Conservation (phyloP, 1,140 invertebrate species). For the Cyrtorhinus lividipennis region DNA sequence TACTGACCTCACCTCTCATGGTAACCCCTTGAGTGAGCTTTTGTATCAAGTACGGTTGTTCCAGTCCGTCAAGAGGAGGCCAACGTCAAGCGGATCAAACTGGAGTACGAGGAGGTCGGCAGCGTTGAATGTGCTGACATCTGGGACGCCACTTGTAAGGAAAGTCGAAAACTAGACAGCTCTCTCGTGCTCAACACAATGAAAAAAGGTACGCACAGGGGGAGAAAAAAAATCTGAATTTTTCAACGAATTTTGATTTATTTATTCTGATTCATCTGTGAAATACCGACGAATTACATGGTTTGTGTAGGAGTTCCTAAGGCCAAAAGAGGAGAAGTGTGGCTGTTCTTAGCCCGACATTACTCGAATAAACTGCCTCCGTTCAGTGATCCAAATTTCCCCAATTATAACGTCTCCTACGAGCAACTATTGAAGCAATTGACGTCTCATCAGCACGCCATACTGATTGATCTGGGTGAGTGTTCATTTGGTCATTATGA, state of each 20-base stretch:
- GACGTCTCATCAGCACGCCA: conserved; percentile 89
- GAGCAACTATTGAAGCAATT: conserved; percentile 67
- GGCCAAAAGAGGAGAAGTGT: conserved; percentile 74
- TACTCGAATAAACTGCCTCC: conserved; percentile 53
- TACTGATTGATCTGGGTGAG: conserved; percentile 74
- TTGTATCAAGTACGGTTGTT: conserved; percentile 23
- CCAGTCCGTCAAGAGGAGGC: conserved; percentile 74
- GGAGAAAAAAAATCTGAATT: no score
- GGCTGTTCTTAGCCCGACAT: conserved; percentile 77
- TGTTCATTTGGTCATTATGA: no score
- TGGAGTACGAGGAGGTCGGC: conserved; percentile 81
- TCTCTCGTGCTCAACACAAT: conserved; percentile 8
- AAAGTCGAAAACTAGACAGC: conserved; percentile 6
- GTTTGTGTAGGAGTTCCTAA: conserved; percentile 67
- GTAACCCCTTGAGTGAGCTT: no score
- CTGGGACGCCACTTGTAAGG: conserved; percentile 56
- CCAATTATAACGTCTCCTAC: conserved; percentile 64
- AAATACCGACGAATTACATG: no score
- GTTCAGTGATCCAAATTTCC: conserved; percentile 48
- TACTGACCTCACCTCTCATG: neutral
- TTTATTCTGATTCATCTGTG: no score
- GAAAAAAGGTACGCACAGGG: conserved; percentile 16
- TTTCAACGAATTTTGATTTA: conserved; percentile 24
- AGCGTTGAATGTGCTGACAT: conserved; percentile 55
- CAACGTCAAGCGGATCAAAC: conserved; percentile 69